A percentile compares a stretch with the other conserved stretches of the same genome.
Evolutionary conservation across 2,113 vertebrate species (phyloP).

Genomic region (Ophthalmolycus amberensis): DNA sequence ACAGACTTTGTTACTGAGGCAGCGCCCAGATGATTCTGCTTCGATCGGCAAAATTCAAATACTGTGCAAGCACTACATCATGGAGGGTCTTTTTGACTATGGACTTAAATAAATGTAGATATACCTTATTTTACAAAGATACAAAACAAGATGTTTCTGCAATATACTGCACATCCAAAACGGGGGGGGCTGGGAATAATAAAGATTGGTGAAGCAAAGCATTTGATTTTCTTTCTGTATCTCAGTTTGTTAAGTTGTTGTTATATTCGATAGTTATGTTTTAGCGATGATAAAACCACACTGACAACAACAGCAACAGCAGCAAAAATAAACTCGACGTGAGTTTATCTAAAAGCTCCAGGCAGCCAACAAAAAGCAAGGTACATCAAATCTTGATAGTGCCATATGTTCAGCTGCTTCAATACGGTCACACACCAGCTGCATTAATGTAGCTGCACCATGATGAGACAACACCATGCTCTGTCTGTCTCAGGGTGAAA

Average conservation of each 20-base stretch:
- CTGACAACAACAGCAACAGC: slow-evolving; percentile 20
- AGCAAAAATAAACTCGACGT: not conserved
- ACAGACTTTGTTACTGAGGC: slow-evolving; percentile 22
- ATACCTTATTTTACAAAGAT: not conserved
- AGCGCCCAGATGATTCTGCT: slow-evolving; percentile 15
- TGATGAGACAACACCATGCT: slow-evolving; percentile 52
- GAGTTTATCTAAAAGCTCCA: slow-evolving; percentile 19
- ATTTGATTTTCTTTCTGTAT: not conserved
- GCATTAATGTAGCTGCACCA: slow-evolving; percentile 33
- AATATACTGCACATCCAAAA: not conserved
- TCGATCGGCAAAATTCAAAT: not conserved
- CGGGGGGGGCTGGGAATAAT: not conserved
- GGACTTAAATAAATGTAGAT: not conserved
- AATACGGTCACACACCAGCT: slow-evolving; percentile 21
- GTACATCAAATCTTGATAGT: slow-evolving; percentile 2
- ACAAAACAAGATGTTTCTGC: not conserved
- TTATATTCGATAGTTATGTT: slow-evolving; percentile 6
- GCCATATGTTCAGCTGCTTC: slow-evolving; percentile 39
- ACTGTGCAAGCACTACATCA: not conserved
- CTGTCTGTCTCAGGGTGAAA: slow-evolving; percentile 7
- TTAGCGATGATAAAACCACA: slow-evolving; percentile 12
- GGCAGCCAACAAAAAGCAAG: slow-evolving; percentile 35
- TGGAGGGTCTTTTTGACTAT: not conserved
- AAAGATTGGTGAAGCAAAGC: slow-evolving; percentile 29
- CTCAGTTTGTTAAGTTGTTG: slow-evolving; percentile 19